Evolutionary conservation across 2,888 invertebrate genomes (phyloP), one percentile per base, ranked within the genome.

Genomic region (Spodoptera littoralis): DNA sequence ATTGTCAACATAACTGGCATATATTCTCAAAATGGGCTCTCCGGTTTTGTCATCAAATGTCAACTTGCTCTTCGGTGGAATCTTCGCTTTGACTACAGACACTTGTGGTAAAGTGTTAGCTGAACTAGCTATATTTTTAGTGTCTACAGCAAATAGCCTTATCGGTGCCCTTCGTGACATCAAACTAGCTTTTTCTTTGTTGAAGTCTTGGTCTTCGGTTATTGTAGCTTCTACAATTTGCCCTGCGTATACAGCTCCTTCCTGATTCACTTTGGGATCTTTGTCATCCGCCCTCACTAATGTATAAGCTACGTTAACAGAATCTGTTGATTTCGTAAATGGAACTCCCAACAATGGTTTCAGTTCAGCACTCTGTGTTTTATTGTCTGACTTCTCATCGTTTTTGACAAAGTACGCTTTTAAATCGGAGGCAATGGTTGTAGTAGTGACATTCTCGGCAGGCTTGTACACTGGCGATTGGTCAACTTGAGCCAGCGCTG

Each of bases 401-500:
- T 86, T 87, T 65, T 92, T 86, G 52, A 84, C 75, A 55, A 89
- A 88, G 64, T 87, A 88, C 11, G 82, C 70, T 68, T 86, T 73
- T 49, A 88, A 67, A 66, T 89, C 85, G 80, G 83, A 90, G 68
- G 79, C 85, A 77, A 83, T 49, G 8, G 73, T 85, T 11, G 87
- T 82, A 0, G 85, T 79, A 18, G 79, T 82, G 2, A 73, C 72
- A 55, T 80, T 82, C 59, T 84, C 80, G 54, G 79, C 77, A 45
- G 79, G 61, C 27, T 85, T 76, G 51, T 81, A 87, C 81, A 95
- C 95, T 51, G 95, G 95, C 13, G 95, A 94, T 55, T 95, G 95
- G 69, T 96, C 96, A 1, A 95, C 89, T 63, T 96, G 95, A 0
- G 96, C 96, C 60, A 96, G 81, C 42, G 95, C 95, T 52, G 96